phyloP scores from a whole-genome alignment of 2,888 invertebrate species.

The Ormyrus nitidulus region DNA sequence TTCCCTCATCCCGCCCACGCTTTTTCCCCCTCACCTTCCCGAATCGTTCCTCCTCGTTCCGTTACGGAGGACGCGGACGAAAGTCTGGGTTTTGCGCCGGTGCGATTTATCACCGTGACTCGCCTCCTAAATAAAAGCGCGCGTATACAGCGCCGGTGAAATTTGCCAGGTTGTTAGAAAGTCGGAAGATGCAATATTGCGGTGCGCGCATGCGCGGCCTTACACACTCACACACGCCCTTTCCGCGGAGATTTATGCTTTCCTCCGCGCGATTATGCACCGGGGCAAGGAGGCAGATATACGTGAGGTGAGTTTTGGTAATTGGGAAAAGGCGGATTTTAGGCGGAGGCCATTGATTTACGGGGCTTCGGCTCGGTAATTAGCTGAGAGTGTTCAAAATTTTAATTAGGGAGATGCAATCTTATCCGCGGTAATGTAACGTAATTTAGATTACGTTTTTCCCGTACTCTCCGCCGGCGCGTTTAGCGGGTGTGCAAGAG shows the following conservation, averaged over 20 bases:
- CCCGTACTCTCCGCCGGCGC: too few relatives aligned
- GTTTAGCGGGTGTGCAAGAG: neutral
- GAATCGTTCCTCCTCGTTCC: neutral
- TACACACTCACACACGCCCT: too few relatives aligned
- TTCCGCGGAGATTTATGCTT: too few relatives aligned
- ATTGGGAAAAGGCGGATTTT: too few relatives aligned
- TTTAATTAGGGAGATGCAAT: too few relatives aligned
- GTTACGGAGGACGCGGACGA: constrained; percentile 21
- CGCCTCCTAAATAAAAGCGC: constrained; percentile 44
- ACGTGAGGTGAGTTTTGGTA: too few relatives aligned
- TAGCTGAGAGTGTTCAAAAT: too few relatives aligned
- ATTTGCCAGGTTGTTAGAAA: constrained; percentile 50
- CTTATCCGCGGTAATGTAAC: too few relatives aligned
- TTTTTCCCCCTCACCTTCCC: neutral
- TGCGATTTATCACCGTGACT: constrained; percentile 51
- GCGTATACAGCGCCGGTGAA: constrained; percentile 25
- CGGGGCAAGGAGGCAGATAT: neutral
- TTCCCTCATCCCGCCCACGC: too few relatives aligned
- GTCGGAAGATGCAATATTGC: neutral
- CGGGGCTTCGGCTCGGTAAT: too few relatives aligned
- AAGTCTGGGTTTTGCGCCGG: constrained; percentile 19
- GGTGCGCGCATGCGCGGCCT: constrained; percentile 3
- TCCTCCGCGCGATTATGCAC: neutral
- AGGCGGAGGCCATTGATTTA: too few relatives aligned
- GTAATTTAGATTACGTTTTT: too few relatives aligned